Base-by-base conservation (phyloP, 2,888 invertebrate species). In the Meta bourneti region DNA sequence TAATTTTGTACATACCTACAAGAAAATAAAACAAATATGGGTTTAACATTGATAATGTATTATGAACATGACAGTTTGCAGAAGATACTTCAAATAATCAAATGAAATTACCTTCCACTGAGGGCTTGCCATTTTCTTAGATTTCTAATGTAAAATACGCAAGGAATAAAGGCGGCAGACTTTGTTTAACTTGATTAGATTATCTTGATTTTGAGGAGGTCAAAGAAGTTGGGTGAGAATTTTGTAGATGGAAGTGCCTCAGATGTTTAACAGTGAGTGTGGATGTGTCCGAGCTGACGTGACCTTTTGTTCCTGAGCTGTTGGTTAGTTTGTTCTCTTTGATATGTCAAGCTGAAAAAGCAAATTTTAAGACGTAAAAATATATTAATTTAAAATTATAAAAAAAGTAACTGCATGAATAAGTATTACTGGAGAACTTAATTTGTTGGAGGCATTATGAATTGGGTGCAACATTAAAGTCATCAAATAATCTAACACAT, bases 91-190 rank as follows among this genome's bases (percentile, higher is more conserved):
- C 1, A 34, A 34, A 4, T 34, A 34, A 34, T 34, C 34, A 2
- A 34, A 34, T 34, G 34, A 34, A 34, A 34, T 34, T 34, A 95
- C 95, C 94, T 95, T 95, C 95, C 95, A 95, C 95, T 95, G 95
- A 95, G 95, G 95, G 95, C 94, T 95, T 94, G 94, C 94, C 94
- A 95, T 94, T 79, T 91, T 93, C 34, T 80, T 93, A 93, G 92
- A 94, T 93, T 80, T 78, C 77, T 71, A 92, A 86, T 91, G 88
- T 61, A 84, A 77, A 84, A 90, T 85, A 84, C 86, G 70, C 52
- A 61, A 77, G 89, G 91, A 77, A 16, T 75, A 75, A 79, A 83
- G 92, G 87, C 90, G 79, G 90, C 90, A 87, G 78, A 90, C 54
- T 89, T 90, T 79, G 79, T 90, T 82, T 75, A n/a, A 69, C 80